Base-by-base conservation (phyloP, 2,113 vertebrate genomes). In the Cyphomyrus discorhynchus region DNA sequence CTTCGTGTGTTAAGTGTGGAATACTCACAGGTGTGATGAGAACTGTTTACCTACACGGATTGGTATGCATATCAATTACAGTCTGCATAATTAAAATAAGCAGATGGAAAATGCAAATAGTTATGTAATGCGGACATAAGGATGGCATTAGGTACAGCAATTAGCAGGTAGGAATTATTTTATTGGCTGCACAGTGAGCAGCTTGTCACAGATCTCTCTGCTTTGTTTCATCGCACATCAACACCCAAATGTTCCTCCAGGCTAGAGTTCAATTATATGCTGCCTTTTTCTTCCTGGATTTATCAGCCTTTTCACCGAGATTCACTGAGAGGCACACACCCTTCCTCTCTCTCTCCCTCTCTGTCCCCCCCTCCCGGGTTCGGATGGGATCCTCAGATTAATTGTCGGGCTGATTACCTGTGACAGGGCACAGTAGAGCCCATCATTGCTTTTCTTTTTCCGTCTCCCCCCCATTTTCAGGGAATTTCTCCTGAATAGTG, bases 401-500 rank as follows among this genome's bases (percentile, higher is more conserved):
- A 91, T 91, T 87, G 91, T 74, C 39, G 50, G 88, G 50, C 88
- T 90, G 90, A 91, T 90, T 88, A 90, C 91, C 84, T 89, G 89
- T 89, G 91, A 91, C 91, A 89, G 77, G 35, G 89, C 31, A 35
- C 62, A 50, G 89, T 42, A 9, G 88, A 89, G 45, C 84, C 47
- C 39, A 90, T 88, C 86, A 74, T 77, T 56, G 62, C 62, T 42
- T 42, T 82, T 53, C 56, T 45, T 35, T 87, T 58, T 52, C 90
- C 19, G 31, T 77, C 87, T 82, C 46, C 27, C 42, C 53, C 91
- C 74, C 77, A n/a, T 77, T 42, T 89, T 46, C 86, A 88, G 88
- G 91, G 90, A 90, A 92, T 94, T 90, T 91, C 92, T 90, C 70
- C 70, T 80, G 90, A 92, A 92, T 90, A 89, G 91, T 90, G 92